A percentile compares a stretch with the other conserved stretches of the same genome.
Evolutionary conservation across 2,797 vertebrate species (phyloP).

Genomic region (Melanotaenia pygmaea): DNA sequence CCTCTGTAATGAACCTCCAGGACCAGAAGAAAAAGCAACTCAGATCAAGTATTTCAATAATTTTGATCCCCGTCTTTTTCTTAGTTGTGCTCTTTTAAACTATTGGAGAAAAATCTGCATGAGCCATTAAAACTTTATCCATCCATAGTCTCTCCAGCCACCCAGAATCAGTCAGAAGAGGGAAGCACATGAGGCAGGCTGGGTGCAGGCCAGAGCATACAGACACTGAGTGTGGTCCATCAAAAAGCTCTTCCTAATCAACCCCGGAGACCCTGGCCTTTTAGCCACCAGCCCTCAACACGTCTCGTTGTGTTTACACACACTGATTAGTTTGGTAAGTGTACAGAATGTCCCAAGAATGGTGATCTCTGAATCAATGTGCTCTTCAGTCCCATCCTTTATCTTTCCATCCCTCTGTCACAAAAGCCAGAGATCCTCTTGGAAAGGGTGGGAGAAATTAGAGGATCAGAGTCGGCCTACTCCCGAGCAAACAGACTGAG

Average conservation of each 20-base stretch:
- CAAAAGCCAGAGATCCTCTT: constrained; percentile 89
- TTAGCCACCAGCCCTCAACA: constrained; percentile 75
- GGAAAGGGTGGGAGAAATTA: constrained; percentile 89
- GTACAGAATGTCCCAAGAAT: constrained; percentile 87
- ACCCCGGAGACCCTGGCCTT: constrained; percentile 84
- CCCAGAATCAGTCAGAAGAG: constrained; percentile 22
- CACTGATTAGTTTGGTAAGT: constrained; percentile 88
- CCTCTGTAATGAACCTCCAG: background rate
- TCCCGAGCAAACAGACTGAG: constrained; percentile 93
- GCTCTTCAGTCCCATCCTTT: constrained; percentile 70
- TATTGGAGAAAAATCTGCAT: background rate
- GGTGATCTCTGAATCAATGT: constrained; percentile 86
- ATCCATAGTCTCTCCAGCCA: constrained; percentile 12
- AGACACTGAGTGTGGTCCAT: constrained; percentile 84
- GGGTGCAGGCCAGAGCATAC: constrained; percentile 61
- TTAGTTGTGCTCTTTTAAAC: background rate
- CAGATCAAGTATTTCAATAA: background rate
- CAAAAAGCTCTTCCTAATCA: constrained; percentile 85
- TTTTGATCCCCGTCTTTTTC: background rate
- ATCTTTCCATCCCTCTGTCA: constrained; percentile 70
- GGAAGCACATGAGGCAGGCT: constrained; percentile 19
- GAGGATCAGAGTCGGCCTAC: constrained; percentile 89
- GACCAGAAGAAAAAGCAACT: background rate
- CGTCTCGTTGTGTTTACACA: constrained; percentile 86
- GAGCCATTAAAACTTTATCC: constrained; percentile 4